phyloP scores from a whole-genome alignment of 2,113 vertebrate species.

The Colinus virginianus region DNA sequence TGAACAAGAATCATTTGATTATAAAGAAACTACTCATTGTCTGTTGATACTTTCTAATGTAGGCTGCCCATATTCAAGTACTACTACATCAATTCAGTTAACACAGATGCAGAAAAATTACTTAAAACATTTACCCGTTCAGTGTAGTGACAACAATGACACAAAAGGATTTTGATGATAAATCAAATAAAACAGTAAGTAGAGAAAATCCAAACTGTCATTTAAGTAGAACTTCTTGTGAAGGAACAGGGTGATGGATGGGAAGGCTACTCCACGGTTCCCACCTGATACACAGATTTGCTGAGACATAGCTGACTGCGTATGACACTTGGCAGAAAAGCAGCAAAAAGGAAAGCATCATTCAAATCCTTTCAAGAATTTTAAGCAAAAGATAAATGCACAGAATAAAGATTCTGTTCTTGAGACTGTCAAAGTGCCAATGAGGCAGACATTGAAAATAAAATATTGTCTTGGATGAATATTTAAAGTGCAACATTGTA shows the following conservation, averaged over 20 bases:
- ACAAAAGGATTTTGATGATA: slow-evolving; percentile 25
- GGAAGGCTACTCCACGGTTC: neutral
- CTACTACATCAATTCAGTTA: neutral
- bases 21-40: neutral
- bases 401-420: slow-evolving; percentile 46
- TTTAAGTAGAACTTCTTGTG: neutral
- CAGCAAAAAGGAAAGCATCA: neutral
- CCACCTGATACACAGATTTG: neutral
- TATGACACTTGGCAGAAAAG: neutral
- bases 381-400: slow-evolving; percentile 48
- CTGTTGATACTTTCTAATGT: neutral
- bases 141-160: neutral
- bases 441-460: slow-evolving; percentile 37
- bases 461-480: neutral
- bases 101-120: neutral
- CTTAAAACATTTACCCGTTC: neutral
- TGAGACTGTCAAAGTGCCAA: slow-evolving; percentile 47
- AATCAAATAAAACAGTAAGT: neutral
- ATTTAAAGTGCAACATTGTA: neutral
- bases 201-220: neutral
- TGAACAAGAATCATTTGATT: neutral
- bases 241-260: neutral
- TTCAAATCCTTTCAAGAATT: slow-evolving; percentile 32
- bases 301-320: neutral
- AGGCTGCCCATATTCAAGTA: neutral